Evolutionary conservation across 2,113 vertebrate genomes (phyloP), one percentile per base, ranked within the genome.

Genomic region (Diphyllodes magnificus): DNA sequence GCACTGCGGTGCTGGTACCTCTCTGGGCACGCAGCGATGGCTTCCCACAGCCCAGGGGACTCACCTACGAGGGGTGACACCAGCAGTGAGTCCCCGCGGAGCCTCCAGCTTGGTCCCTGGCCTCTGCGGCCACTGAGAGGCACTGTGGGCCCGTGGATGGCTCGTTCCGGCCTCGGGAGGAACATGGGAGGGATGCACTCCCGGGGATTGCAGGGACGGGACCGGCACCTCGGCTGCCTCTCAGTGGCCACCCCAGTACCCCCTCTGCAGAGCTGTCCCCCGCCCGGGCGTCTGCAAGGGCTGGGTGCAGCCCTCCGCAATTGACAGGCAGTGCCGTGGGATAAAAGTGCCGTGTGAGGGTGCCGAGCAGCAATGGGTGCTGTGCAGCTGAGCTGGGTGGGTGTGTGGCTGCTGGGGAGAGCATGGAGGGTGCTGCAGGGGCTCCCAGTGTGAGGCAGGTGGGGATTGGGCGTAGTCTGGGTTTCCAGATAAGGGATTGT

Each of bases 81-180:
- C 17, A 49, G 22, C 40, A 56, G 12, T 2, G 13, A 45, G 51
- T 57, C 53, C 30, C n/a, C 2, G 14, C 3, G 1, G 37, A 80
- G 31, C 56, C n/a, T 45, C 11, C 39, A 22, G 39, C 39, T 60
- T 44, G 20, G 4, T 60, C 30, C 33, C 28, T 33, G 33, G 31
- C 33, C 6, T 22, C 25, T 30, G 20, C 63, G 93, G 93, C 96
- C 96, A 31, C 94, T 93, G 61, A 82, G 95, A 91, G 92, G 96
- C 93, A 80, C 87, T 95, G 95, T 86, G 65, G 17, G 42, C 59
- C 33, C 19, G 6, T 54, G n/a, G 44, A 91, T 93, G 83, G 70
- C 44, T 79, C 19, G 0, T 57, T 39, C 21, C 5, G 3, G 30
- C 20, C 24, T 14, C 8, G 6, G 45, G 22, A 59, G 39, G n/a